Conservation (phyloP, 2,888 invertebrate genomes). For the Ochlodes sylvanus region DNA sequence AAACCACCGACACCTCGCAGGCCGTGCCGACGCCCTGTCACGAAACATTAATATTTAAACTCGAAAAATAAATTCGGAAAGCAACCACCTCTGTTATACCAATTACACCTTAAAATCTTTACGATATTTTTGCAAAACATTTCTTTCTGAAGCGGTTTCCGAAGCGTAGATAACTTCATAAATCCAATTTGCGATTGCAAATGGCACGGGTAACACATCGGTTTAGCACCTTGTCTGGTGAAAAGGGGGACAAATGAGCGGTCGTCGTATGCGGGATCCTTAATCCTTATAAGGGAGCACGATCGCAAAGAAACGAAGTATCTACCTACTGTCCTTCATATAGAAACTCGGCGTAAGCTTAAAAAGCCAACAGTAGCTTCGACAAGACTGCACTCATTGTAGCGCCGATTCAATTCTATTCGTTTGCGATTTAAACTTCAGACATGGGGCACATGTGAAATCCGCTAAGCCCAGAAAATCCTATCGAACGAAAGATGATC, state of each 20-base stretch:
- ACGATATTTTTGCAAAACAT: conserved; percentile 45
- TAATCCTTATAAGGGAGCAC: conserved; percentile 67
- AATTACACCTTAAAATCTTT: conserved; percentile 61
- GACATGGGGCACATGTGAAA: conserved; percentile 64
- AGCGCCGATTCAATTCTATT: conserved; percentile 45
- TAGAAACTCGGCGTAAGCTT: conserved; percentile 42
- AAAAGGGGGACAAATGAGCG: conserved; percentile 72
- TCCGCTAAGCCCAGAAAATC: conserved; percentile 71
- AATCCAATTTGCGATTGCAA: conserved; percentile 63
- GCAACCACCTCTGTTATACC: conserved; percentile 68
- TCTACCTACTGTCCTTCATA: conserved; percentile 42
- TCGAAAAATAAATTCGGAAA: conserved; percentile 69
- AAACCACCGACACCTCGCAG: conserved; percentile 81
- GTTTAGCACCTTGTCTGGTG: conserved; percentile 72
- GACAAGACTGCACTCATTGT: conserved; percentile 33
- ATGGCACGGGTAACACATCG: conserved; percentile 57
- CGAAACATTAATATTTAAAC: conserved; percentile 82
- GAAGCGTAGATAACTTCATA: conserved; percentile 50
- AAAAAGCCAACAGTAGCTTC: conserved; percentile 17
- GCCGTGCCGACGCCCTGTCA: conserved; percentile 72
- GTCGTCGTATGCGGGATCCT: conserved; percentile 61
- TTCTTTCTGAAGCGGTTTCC: conserved; percentile 55
- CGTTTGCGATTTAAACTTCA: conserved; percentile 51
- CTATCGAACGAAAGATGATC: conserved; percentile 63
- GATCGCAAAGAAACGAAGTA: conserved; percentile 57